Base-by-base conservation (phyloP, 2,888 invertebrate genomes). In the Scrobipalpa costella region DNA sequence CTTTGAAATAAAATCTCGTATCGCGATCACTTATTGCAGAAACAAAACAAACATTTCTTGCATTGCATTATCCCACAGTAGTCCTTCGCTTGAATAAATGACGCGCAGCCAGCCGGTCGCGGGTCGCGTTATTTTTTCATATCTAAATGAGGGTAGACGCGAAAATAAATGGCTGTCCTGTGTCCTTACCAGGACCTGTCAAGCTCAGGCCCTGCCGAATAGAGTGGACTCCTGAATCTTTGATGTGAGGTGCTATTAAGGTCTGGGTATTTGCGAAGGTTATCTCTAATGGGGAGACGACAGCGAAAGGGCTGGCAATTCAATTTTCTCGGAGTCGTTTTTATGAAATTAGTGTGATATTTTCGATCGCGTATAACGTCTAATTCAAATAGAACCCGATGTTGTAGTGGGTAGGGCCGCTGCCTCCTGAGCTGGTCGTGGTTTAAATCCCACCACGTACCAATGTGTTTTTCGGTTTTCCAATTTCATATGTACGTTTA, bases 111-210 rank as follows among this genome's bases (percentile, higher is more conserved):
- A 60, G 49, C 63, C 65, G 66, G 64, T 71, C 68, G 62, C 64
- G 66, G 66, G 67, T 68, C 66, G 69, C 66, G 72, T 77, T 77
- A 76, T 75, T 79, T 77, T 78, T 79, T 79, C 75, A 77, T 78
- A 78, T 78, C 77, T 78, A 78, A 80, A 78, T 78, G 79, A 79
- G 74, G 70, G 72, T 72, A 72, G 61, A 62, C 62, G 19, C 34
- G 75, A 74, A 73, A 72, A 73, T 72, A 76, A 81, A 82, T 80
- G 79, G 79, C 78, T 76, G 78, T 77, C 75, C 73, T 66, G 66
- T 69, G 71, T 74, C 75, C 72, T 75, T 63, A 7, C 21, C 21
- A 52, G 61, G 55, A 62, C 62, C 55, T 62, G 61, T 38, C 52
- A 33, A 17, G 58, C 49, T 17, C 47, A 13, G 47, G 17, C 59